phyloP scores from a whole-genome alignment of 2,113 vertebrate species.

The Peromyscus polionotus region DNA sequence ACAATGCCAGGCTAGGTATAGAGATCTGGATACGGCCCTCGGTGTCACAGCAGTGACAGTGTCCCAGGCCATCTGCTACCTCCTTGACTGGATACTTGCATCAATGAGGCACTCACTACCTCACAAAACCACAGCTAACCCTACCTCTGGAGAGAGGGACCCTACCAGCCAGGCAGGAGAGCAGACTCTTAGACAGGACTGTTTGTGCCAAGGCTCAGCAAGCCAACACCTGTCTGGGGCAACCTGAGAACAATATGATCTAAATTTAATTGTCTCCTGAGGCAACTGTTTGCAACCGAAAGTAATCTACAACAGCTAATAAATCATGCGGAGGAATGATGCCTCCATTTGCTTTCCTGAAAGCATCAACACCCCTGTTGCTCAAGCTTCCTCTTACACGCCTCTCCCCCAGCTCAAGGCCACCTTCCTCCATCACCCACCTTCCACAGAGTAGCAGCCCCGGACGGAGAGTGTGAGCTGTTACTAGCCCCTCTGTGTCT shows the following conservation, averaged over 20 bases:
- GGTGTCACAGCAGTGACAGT: neutral
- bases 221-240: constrained; percentile 75
- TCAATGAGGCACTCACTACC: neutral
- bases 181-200: neutral
- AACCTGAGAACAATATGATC: constrained; percentile 68
- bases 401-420: neutral
- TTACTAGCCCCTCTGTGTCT: neutral
- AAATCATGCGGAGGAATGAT: constrained; percentile 11
- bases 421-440: neutral
- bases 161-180: neutral
- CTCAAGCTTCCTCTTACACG: neutral
- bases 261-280: constrained; percentile 72
- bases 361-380: constrained; percentile 2
- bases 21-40: neutral
- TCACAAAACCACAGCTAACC: neutral
- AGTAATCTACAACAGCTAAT: constrained; percentile 45
- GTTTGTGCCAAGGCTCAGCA: constrained; percentile 56
- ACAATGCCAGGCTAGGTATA: neutral
- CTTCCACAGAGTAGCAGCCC: neutral
- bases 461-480: neutral
- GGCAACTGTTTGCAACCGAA: constrained; percentile 70
- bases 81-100: neutral
- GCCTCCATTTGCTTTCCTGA: constrained; percentile 50
- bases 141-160: neutral
- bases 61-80: neutral